Conservation (phyloP, 1,140 invertebrate genomes). For the Aphidius ervi region DNA sequence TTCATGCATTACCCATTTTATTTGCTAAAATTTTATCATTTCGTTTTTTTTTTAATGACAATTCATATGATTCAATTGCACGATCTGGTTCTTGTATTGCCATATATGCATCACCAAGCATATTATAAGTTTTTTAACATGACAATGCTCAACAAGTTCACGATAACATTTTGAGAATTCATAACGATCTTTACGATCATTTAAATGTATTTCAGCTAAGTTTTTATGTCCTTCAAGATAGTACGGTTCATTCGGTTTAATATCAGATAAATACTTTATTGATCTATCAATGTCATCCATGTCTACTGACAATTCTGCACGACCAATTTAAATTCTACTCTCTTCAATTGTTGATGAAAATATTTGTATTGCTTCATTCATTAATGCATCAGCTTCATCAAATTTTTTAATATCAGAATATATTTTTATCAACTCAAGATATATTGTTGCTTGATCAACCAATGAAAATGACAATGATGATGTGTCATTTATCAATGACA, state of each 20-base stretch:
- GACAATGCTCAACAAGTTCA: constrained; percentile 83
- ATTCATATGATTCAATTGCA: constrained; percentile 80
- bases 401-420: constrained; percentile 67
- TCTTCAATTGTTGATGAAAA: constrained; percentile 78
- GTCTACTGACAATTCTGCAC: constrained; percentile 76
- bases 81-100: constrained; percentile 80
- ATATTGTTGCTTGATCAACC: constrained; percentile 80
- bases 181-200: constrained; percentile 78
- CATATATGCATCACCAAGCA: constrained; percentile 95
- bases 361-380: constrained; percentile 79
- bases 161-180: constrained; percentile 72
- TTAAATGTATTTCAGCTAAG: constrained; percentile 88
- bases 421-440: constrained; percentile 80
- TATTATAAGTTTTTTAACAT: constrained; percentile 76
- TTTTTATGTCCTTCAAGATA: constrained; percentile 84
- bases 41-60: constrained; percentile 79
- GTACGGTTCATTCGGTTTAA: constrained; percentile 76
- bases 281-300: constrained; percentile 79
- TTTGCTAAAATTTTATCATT: constrained; percentile 74
- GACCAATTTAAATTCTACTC: constrained; percentile 75
- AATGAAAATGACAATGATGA: constrained; percentile 49
- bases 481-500: constrained; percentile 60
- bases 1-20: constrained; percentile 86
- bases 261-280: constrained; percentile 71
- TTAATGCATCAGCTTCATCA: constrained; percentile 74